These are phyloP conservation scores for Aspidoscelis tigris DNA, from an alignment of 2,113 vertebrate genomes.

Conservation along the genomic window DNA sequence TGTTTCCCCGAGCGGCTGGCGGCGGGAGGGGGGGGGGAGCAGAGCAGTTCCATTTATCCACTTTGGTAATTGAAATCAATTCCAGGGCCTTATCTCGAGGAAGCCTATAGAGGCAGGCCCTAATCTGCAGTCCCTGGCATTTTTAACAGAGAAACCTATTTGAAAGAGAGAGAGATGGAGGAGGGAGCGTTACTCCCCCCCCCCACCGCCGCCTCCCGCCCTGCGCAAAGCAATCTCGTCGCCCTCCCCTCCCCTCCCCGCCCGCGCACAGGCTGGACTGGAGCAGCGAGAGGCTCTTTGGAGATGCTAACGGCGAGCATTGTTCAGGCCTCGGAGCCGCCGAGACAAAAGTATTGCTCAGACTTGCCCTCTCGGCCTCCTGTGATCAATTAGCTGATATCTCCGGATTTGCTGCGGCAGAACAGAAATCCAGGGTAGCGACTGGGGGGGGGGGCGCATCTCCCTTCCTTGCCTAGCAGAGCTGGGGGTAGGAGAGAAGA, in stretches of 20 bases:
- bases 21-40: constrained; percentile 9
- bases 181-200: background rate
- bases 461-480: too few relatives aligned
- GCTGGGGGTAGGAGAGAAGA: too few relatives aligned
- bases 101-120: constrained; percentile 81
- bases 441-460: background rate
- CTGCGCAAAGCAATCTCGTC: constrained; percentile 1
- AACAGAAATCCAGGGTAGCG: background rate
- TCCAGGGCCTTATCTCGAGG: constrained; percentile 83
- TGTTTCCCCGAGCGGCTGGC: constrained; percentile 35
- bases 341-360: background rate
- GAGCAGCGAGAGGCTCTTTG: background rate
- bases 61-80: constrained; percentile 86
- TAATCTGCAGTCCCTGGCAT: constrained; percentile 77
- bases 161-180: constrained; percentile 2
- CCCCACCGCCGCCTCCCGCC: background rate
- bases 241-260: background rate
- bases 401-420: background rate
- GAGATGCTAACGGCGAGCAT: background rate
- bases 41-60: constrained; percentile 74
- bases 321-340: background rate
- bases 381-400: constrained; percentile 15
- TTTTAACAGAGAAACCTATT: constrained; percentile 76
- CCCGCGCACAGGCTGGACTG: background rate
- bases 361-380: background rate